phyloP scores from a whole-genome alignment of 2,797 vertebrate genomes.

The Glossophaga mutica region DNA sequence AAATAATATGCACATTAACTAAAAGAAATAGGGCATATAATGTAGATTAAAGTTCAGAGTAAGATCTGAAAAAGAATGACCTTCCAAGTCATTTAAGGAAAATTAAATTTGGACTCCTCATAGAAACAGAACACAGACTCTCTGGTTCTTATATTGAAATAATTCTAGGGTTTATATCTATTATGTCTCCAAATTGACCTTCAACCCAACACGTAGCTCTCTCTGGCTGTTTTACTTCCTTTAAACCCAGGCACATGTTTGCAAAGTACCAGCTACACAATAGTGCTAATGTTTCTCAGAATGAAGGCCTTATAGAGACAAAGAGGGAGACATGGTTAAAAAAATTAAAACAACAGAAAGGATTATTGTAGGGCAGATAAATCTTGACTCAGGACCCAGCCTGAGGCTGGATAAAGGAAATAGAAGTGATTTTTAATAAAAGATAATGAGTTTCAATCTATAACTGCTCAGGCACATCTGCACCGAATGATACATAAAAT shows the following conservation, averaged over 20 bases:
- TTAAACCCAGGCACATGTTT: neutral
- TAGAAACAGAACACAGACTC: neutral
- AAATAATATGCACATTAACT: neutral
- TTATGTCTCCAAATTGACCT: neutral
- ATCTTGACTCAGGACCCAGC: neutral
- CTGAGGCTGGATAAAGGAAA: neutral
- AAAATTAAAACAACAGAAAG: neutral
- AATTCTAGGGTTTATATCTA: neutral
- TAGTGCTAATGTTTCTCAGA: neutral
- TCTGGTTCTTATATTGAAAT: neutral
- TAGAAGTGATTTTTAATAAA: conserved; percentile 17
- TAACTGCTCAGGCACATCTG: neutral
- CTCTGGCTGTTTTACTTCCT: neutral
- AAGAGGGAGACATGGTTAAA: neutral
- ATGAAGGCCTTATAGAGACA: neutral
- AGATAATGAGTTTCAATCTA: neutral
- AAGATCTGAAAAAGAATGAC: conserved; percentile 18
- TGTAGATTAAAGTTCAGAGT: neutral
- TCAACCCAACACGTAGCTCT: neutral
- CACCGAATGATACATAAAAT: neutral
- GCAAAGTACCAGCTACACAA: neutral
- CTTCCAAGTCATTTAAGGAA: neutral
- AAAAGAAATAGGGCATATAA: neutral
- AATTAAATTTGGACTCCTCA: neutral
- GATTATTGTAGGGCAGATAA: neutral